Conservation (phyloP, 2,888 invertebrate species). For the Ectemnius continuus region DNA sequence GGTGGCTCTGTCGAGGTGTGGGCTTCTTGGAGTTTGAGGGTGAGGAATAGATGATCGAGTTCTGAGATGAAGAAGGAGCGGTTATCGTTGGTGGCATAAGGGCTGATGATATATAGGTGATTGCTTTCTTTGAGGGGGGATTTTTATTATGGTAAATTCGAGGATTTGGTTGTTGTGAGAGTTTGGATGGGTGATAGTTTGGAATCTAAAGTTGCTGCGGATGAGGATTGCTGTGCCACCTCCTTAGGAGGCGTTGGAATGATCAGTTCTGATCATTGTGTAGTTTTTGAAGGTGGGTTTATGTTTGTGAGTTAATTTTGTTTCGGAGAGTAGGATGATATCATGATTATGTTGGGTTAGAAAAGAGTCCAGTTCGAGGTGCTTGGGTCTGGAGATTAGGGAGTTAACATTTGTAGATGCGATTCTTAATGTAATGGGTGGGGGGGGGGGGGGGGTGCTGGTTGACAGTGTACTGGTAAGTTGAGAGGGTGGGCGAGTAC, state of each 20-base stretch:
- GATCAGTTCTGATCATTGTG: constrained; percentile 38
- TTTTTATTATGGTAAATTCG: constrained; percentile 35
- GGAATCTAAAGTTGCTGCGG: constrained; percentile 7
- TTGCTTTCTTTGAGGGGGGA: background rate
- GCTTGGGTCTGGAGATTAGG: constrained; percentile 22
- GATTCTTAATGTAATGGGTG: background rate
- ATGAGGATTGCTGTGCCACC: constrained; percentile 50
- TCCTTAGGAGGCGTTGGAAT: constrained; percentile 16
- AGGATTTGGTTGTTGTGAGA: constrained; percentile 14
- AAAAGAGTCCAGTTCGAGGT: background rate
- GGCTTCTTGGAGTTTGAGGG: no score
- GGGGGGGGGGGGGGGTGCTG: no score
- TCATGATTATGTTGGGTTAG: constrained; percentile 28
- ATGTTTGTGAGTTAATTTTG: constrained; percentile 46
- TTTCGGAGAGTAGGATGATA: constrained; percentile 38
- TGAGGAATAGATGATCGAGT: background rate
- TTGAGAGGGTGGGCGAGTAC: no score
- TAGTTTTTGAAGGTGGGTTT: constrained; percentile 25
- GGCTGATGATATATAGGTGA: constrained; percentile 25
- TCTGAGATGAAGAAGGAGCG: background rate
- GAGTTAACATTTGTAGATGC: constrained; percentile 41
- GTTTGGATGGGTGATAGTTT: constrained; percentile 14
- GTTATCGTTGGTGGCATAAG: constrained; percentile 25
- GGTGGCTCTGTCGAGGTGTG: no score
- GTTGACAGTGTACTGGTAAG: no score